phyloP scores from a whole-genome alignment of 2,888 invertebrate species.

The Synergus gifuensis region DNA sequence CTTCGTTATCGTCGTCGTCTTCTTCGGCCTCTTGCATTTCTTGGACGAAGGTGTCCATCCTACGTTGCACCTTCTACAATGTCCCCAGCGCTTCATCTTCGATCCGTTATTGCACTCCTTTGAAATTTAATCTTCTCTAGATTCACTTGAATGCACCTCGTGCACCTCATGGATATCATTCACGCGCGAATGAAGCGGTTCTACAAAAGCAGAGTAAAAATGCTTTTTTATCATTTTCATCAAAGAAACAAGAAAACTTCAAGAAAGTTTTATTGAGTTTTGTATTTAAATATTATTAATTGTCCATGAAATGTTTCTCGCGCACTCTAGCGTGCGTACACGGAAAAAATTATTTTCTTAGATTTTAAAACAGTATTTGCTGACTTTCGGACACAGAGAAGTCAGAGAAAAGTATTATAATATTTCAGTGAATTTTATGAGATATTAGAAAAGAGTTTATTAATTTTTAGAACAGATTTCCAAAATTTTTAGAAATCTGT shows the following conservation, averaged over 20 bases:
- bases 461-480: too few relatives aligned
- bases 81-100: constrained; percentile 50
- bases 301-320: too few relatives aligned
- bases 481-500: too few relatives aligned
- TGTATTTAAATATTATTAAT: too few relatives aligned
- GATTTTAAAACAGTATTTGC: too few relatives aligned
- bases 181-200: constrained; percentile 11
- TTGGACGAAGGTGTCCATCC: constrained; percentile 46
- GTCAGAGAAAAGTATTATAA: too few relatives aligned
- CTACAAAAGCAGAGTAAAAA: constrained; percentile 20
- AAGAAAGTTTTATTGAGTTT: not conserved
- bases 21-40: constrained; percentile 51
- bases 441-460: too few relatives aligned
- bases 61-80: constrained; percentile 46
- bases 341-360: too few relatives aligned
- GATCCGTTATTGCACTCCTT: constrained; percentile 40
- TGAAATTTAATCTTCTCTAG: constrained; percentile 23
- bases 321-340: not conserved
- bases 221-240: constrained; percentile 7
- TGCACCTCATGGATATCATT: constrained; percentile 21
- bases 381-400: too few relatives aligned
- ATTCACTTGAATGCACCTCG: constrained; percentile 18
- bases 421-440: too few relatives aligned
- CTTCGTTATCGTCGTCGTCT: constrained; percentile 44
- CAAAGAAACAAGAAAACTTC: not conserved